Evolutionary conservation across 2,888 invertebrate genomes (phyloP).

Genomic region (Mesorhabditis spiculigera): DNA sequence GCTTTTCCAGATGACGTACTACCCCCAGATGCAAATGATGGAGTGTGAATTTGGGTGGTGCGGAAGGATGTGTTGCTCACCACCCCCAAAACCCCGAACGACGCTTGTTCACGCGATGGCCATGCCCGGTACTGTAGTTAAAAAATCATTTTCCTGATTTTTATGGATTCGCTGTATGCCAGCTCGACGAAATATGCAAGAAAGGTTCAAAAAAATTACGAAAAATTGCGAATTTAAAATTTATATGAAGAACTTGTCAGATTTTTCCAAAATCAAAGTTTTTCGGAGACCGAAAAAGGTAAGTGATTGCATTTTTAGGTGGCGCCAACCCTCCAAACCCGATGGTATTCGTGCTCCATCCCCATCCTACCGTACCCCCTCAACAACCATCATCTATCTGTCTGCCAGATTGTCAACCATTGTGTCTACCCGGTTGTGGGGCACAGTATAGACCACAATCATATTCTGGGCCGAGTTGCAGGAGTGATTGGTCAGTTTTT

Average conservation of each 20-base stretch:
- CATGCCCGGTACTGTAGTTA: neutral
- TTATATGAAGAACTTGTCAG: too few relatives aligned
- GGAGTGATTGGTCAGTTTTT: too few relatives aligned
- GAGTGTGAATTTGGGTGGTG: neutral
- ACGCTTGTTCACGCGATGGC: slow-evolving; percentile 4
- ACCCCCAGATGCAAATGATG: neutral
- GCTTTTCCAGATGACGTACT: neutral
- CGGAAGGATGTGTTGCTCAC: neutral
- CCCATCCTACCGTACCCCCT: neutral
- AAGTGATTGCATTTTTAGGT: neutral
- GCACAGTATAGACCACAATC: too few relatives aligned
- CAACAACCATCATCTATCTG: neutral
- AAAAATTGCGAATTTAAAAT: too few relatives aligned
- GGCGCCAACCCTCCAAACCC: neutral
- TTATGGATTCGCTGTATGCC: too few relatives aligned
- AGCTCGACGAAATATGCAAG: too few relatives aligned
- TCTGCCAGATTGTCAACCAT: neutral
- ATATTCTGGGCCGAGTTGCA: too few relatives aligned
- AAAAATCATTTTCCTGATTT: too few relatives aligned
- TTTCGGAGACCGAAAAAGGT: too few relatives aligned
- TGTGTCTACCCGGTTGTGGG: neutral
- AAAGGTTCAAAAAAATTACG: too few relatives aligned
- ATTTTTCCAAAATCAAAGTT: too few relatives aligned
- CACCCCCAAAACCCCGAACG: neutral
- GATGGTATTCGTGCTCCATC: neutral